Evolutionary conservation across 2,888 invertebrate species (phyloP).

Genomic region (Panorpa germanica): DNA sequence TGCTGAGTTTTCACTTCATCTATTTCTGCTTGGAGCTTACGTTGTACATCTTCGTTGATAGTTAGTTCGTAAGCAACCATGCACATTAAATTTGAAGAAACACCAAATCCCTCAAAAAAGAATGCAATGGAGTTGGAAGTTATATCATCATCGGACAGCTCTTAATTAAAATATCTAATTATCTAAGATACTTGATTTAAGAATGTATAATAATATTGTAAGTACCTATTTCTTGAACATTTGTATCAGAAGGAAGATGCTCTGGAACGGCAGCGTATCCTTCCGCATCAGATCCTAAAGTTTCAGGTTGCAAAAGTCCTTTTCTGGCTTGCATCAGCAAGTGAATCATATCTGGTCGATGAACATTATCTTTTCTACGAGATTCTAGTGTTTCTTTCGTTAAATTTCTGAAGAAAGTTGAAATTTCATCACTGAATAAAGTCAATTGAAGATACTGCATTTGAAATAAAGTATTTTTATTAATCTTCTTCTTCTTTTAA

Average conservation of each 20-base stretch:
- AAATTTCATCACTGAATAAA: no score
- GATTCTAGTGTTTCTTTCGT: conserved; percentile 8
- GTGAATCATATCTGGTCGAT: conserved; percentile 11
- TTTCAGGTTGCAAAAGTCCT: conserved; percentile 6
- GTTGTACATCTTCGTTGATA: no score
- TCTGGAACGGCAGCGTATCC: conserved; percentile 6
- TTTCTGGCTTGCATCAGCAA: conserved; percentile 11
- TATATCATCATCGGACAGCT: conserved; percentile 10
- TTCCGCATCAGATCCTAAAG: background rate
- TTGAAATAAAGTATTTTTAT: no score
- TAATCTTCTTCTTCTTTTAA: no score
- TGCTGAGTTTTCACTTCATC: no score
- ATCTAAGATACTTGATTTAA: no score
- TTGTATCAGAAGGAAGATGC: conserved; percentile 3
- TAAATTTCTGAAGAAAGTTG: conserved; percentile 10
- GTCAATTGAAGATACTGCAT: no score
- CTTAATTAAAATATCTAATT: no score
- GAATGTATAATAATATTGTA: no score
- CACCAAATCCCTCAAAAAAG: conserved; percentile 11
- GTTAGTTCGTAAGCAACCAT: conserved; percentile 10
- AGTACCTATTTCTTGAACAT: conserved; percentile 1
- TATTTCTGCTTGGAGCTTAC: no score
- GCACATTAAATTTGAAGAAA: conserved; percentile 9
- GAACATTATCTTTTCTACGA: conserved; percentile 8
- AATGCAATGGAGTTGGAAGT: conserved; percentile 10